Conservation (phyloP, 2,888 invertebrate species). For the Orthosia cruda region DNA sequence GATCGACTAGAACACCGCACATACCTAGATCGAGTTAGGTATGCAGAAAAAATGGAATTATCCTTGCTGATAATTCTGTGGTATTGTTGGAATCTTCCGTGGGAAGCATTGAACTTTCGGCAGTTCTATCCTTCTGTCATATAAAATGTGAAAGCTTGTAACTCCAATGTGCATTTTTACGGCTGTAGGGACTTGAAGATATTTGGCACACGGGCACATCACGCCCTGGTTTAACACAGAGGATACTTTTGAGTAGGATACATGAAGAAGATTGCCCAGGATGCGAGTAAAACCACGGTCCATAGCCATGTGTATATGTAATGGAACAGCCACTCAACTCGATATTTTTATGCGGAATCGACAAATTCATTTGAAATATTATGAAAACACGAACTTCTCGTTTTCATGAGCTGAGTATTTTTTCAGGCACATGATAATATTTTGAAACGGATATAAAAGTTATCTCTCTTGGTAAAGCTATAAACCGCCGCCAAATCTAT, state of each 20-base stretch:
- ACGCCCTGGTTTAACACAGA: neutral
- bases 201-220: neutral
- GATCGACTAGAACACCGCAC: constrained; percentile 44
- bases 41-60: constrained; percentile 29
- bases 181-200: neutral
- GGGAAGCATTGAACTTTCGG: constrained; percentile 7
- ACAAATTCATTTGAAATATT: neutral
- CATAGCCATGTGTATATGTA: too few relatives aligned
- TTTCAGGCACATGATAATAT: constrained; percentile 62
- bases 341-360: neutral
- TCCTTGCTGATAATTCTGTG: constrained; percentile 29
- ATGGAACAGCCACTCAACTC: too few relatives aligned
- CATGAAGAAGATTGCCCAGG: too few relatives aligned
- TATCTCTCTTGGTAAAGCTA: constrained; percentile 50
- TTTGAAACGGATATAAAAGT: constrained; percentile 57
- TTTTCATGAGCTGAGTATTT: constrained; percentile 30
- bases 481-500: constrained; percentile 60
- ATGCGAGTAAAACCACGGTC: neutral
- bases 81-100: constrained; percentile 27
- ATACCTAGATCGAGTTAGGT: constrained; percentile 40
- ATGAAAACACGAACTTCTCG: neutral
- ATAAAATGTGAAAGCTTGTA: neutral
- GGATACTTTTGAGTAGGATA: neutral
- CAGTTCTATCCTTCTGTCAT: neutral
- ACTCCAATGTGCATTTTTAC: neutral